Conservation (phyloP, 2,888 invertebrate genomes). For the Ormyrus rosae region DNA sequence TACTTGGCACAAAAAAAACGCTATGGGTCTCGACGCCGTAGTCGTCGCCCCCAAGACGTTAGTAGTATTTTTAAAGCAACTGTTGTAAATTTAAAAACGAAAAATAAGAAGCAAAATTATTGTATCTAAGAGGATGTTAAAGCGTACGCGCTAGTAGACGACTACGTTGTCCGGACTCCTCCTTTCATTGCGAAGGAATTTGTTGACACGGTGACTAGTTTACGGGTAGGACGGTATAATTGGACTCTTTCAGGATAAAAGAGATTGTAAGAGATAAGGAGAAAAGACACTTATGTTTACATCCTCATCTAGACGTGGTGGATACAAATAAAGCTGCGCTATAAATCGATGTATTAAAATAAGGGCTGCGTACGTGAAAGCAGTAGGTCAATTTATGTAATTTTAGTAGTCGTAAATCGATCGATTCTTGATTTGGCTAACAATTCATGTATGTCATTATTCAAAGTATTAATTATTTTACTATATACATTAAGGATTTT, state of each 20-base stretch:
- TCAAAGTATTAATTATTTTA: constrained; percentile 19
- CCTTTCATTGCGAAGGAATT: constrained; percentile 46
- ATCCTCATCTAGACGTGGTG: constrained; percentile 47
- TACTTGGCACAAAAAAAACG: constrained; percentile 50
- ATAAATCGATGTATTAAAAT: constrained; percentile 48
- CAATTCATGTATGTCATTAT: neutral
- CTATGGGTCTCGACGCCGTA: constrained; percentile 29
- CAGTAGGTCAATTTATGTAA: constrained; percentile 25
- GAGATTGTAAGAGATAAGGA: constrained; percentile 44
- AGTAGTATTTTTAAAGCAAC: constrained; percentile 44
- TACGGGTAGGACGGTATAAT: constrained; percentile 51
- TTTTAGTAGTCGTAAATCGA: constrained; percentile 34
- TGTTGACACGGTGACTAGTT: constrained; percentile 54
- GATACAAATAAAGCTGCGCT: constrained; percentile 46
- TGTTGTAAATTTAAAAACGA: constrained; percentile 48
- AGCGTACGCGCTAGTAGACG: neutral
- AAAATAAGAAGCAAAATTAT: constrained; percentile 17
- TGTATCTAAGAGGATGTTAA: constrained; percentile 32
- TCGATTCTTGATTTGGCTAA: constrained; percentile 30
- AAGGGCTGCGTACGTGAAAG: constrained; percentile 46
- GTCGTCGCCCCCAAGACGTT: constrained; percentile 2
- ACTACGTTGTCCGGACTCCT: constrained; percentile 42
- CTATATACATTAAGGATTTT: constrained; percentile 21
- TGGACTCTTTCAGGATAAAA: constrained; percentile 47
- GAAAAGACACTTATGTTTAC: constrained; percentile 41